These are phyloP conservation scores for Malurus leucopterus DNA, from an alignment of 2,797 vertebrate genomes.

Conservation along the genomic window DNA sequence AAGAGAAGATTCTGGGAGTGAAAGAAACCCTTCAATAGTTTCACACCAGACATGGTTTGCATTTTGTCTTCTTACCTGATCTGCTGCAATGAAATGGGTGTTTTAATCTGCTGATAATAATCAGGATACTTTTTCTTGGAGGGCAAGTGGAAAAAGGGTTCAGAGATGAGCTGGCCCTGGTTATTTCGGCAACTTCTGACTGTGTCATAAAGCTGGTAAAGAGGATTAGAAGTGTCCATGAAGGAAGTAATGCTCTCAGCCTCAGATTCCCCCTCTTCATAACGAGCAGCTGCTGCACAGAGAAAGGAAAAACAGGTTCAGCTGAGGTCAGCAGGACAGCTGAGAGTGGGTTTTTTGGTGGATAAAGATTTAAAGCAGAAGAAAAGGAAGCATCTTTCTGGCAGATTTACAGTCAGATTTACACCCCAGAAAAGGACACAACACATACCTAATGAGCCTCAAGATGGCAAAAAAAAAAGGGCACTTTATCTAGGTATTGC, in stretches of 20 bases:
- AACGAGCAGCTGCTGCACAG: constrained; percentile 85
- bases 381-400: background rate
- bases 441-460: background rate
- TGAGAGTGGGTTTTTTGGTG: background rate
- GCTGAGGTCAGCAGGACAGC: background rate
- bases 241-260: constrained; percentile 92
- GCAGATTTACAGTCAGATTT: background rate
- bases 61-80: constrained; percentile 83
- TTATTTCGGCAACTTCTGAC: constrained; percentile 91
- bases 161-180: constrained; percentile 93
- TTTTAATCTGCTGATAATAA: constrained; percentile 95
- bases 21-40: background rate
- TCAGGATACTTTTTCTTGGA: constrained; percentile 96
- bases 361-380: background rate
- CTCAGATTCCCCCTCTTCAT: constrained; percentile 95
- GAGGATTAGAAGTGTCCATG: constrained; percentile 92
- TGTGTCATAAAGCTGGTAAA: constrained; percentile 94
- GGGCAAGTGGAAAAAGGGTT: constrained; percentile 95
- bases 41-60: background rate
- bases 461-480: background rate
- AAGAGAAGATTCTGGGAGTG: background rate
- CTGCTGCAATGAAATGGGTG: constrained; percentile 90
- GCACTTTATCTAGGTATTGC: background rate
- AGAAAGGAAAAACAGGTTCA: background rate
- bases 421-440: background rate